A percentile compares a stretch with the other conserved stretches of the same genome.
phyloP scores from a whole-genome alignment of 2,888 invertebrate genomes.

The Arctia plantaginis region DNA sequence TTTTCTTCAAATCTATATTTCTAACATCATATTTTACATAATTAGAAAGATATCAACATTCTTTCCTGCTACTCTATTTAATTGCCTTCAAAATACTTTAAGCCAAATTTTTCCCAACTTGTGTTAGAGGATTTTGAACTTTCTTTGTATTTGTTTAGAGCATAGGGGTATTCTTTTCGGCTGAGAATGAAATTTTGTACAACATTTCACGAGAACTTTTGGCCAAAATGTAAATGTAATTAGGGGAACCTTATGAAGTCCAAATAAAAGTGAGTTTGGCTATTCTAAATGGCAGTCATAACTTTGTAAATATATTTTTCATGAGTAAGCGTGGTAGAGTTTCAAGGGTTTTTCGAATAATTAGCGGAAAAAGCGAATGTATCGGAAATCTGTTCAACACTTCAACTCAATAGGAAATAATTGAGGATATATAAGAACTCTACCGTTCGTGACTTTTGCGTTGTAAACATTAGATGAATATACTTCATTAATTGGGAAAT shows the following conservation, averaged over 20 bases:
- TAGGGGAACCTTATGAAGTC: slow-evolving; percentile 9
- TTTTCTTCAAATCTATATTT: slow-evolving; percentile 36
- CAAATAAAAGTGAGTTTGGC: slow-evolving; percentile 30
- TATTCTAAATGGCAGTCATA: neutral
- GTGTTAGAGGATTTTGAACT: slow-evolving; percentile 24
- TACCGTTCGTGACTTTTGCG: neutral
- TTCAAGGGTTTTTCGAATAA: slow-evolving; percentile 52
- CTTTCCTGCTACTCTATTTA: slow-evolving; percentile 44
- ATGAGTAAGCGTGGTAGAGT: slow-evolving; percentile 45
- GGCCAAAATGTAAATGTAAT: slow-evolving; percentile 12
- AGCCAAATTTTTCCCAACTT: slow-evolving; percentile 13
- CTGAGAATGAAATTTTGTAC: slow-evolving; percentile 25
- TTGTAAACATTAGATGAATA: neutral
- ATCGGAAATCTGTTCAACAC: neutral
- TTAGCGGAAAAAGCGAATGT: slow-evolving; percentile 47
- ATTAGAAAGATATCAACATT: slow-evolving; percentile 47
- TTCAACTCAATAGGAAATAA: neutral
- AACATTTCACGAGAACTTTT: slow-evolving; percentile 31
- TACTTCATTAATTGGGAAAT: neutral
- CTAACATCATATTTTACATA: slow-evolving; percentile 48
- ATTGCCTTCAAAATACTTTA: slow-evolving; percentile 49
- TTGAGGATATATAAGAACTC: neutral
- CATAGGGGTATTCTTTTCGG: slow-evolving; percentile 17
- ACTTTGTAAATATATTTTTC: slow-evolving; percentile 36
- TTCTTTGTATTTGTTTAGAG: slow-evolving; percentile 32